Percentiles rank a stretch among this genome's conserved stretches.
These are phyloP conservation scores for Muraenolepis orangiensis DNA, from an alignment of 2,797 vertebrate species.

Conservation along the genomic window DNA sequence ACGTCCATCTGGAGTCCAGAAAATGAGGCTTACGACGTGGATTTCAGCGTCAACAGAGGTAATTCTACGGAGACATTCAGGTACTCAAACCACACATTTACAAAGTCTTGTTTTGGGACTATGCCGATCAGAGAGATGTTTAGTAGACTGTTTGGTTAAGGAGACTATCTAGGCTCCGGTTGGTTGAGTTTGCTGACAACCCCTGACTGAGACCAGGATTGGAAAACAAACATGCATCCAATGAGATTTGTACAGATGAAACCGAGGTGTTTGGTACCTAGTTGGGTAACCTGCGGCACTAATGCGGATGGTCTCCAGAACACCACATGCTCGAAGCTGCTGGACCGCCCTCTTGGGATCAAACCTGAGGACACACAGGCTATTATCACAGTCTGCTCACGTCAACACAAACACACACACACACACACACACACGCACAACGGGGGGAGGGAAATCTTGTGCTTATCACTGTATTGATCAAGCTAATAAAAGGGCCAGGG, in stretches of 20 bases:
- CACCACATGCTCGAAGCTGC: constrained; percentile 77
- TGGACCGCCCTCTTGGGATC: constrained; percentile 78
- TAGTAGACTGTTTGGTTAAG: too few relatives aligned
- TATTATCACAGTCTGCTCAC: background rate
- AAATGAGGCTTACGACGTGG: too few relatives aligned
- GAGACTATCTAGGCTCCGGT: too few relatives aligned
- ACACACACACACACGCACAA: background rate
- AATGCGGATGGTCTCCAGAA: constrained; percentile 81
- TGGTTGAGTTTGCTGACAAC: background rate
- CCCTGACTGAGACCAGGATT: background rate
- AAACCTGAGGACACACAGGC: constrained; percentile 67
- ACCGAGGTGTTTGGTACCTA: constrained; percentile 58
- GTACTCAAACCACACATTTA: too few relatives aligned
- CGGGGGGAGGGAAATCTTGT: background rate
- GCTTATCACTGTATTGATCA: background rate
- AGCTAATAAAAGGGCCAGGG: background rate
- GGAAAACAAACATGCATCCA: background rate
- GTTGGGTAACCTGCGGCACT: constrained; percentile 79
- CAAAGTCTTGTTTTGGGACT: too few relatives aligned
- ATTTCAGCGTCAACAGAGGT: background rate
- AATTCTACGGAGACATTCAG: too few relatives aligned
- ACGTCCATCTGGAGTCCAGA: constrained; percentile 64
- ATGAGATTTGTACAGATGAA: background rate
- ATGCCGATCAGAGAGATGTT: too few relatives aligned
- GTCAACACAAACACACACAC: too few relatives aligned